Percentiles rank a stretch among this genome's conserved stretches.
phyloP scores from a whole-genome alignment of 2,888 invertebrate species.

The Machimus atricapillus region DNA sequence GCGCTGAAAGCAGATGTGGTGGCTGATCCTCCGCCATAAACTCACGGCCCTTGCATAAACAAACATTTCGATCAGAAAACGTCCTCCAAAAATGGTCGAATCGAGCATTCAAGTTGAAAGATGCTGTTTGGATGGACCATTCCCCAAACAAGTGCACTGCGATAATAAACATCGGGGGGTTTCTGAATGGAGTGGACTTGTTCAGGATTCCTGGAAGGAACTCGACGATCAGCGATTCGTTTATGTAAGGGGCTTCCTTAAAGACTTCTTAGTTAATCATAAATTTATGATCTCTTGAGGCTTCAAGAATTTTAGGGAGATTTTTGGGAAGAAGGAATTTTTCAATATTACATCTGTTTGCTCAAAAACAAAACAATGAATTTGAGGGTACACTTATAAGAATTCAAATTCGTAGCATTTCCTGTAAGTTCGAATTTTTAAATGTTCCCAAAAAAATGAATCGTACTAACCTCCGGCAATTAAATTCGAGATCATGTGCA shows the following conservation, averaged over 20 bases:
- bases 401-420: no score
- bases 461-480: background rate
- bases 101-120: slow-evolving; percentile 36
- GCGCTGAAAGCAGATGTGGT: background rate
- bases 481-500: background rate
- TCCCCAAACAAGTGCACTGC: slow-evolving; percentile 35
- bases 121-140: slow-evolving; percentile 30
- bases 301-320: background rate
- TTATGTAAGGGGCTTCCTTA: slow-evolving; percentile 23
- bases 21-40: slow-evolving; percentile 8
- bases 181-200: background rate
- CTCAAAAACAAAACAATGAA: background rate
- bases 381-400: no score
- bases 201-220: background rate
- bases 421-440: background rate
- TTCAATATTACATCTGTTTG: background rate
- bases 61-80: slow-evolving; percentile 2
- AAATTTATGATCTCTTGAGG: slow-evolving; percentile 24
- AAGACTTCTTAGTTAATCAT: background rate
- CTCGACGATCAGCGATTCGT: background rate
- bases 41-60: slow-evolving; percentile 6
- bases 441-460: background rate
- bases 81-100: slow-evolving; percentile 27
- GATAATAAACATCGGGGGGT: slow-evolving; percentile 27
- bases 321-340: background rate